These are phyloP conservation scores for Megalurothrips usitatus DNA, from an alignment of 2,888 invertebrate species.

Conservation along the genomic window DNA sequence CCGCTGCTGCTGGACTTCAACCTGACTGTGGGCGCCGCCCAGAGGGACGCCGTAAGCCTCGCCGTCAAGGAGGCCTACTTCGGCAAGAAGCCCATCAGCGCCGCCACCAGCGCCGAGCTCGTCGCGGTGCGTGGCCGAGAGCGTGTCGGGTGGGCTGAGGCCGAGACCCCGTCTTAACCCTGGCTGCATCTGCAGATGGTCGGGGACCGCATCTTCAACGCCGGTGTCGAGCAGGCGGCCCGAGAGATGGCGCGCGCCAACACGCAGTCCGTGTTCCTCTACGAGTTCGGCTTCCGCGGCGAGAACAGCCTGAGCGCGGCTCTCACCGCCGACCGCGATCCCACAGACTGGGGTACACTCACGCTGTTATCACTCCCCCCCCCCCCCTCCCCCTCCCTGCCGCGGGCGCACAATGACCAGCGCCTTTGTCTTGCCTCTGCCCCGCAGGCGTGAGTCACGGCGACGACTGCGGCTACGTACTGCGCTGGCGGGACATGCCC, in stretches of 20 bases:
- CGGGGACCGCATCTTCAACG: constrained; percentile 41
- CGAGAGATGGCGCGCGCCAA: constrained; percentile 38
- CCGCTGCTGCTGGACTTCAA: constrained; percentile 41
- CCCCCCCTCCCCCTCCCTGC: background rate
- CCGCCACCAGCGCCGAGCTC: constrained; percentile 30
- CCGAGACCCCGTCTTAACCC: constrained; percentile 32
- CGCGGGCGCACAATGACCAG: background rate
- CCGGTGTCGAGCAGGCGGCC: constrained; percentile 39
- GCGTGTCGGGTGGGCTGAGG: background rate
- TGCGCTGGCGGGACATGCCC: constrained; percentile 40
- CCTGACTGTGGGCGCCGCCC: constrained; percentile 37
- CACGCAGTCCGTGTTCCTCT: constrained; percentile 40
- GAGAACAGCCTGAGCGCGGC: constrained; percentile 37
- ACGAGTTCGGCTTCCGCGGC: constrained; percentile 41
- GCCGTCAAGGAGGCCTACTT: constrained; percentile 39
- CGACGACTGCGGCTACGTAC: constrained; percentile 39
- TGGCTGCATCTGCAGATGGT: constrained; percentile 40
- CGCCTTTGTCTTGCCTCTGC: background rate
- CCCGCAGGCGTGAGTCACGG: constrained; percentile 39
- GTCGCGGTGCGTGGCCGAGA: constrained; percentile 37
- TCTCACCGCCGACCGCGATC: constrained; percentile 29
- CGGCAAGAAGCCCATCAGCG: constrained; percentile 34
- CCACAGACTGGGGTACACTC: constrained; percentile 31
- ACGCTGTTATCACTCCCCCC: background rate
- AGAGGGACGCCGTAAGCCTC: constrained; percentile 35